phyloP scores from a whole-genome alignment of 53 echinoderm and acorn worm species.

The Pentamera pediparva region DNA sequence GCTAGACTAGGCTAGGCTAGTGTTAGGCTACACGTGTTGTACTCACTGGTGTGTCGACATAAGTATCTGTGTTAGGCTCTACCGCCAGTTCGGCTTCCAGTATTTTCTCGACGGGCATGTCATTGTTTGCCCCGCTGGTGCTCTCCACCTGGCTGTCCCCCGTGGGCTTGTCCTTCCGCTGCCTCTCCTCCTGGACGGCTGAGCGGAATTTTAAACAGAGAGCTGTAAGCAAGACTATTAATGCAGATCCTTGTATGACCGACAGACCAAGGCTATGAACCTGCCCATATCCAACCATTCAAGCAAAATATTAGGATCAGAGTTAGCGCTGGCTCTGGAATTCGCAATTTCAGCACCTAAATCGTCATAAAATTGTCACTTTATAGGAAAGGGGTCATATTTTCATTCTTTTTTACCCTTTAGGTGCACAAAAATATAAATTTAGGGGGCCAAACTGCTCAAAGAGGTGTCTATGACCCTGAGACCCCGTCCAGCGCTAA shows the following conservation, averaged over 20 bases:
- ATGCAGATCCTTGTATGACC: background rate
- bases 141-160: slow-evolving; percentile 97
- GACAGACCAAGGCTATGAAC: too few relatives aligned
- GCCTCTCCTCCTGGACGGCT: slow-evolving; percentile 98
- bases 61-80: slow-evolving; percentile 96
- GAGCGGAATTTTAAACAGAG: slow-evolving; percentile 36
- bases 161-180: slow-evolving; percentile 83
- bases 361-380: too few relatives aligned
- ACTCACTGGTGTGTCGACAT: slow-evolving; percentile 97
- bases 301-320: too few relatives aligned
- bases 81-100: slow-evolving; percentile 96
- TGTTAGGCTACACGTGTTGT: too few relatives aligned
- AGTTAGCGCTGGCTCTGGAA: too few relatives aligned
- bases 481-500: too few relatives aligned
- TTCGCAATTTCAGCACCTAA: too few relatives aligned
- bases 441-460: too few relatives aligned
- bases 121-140: slow-evolving; percentile 89
- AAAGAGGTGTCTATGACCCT: too few relatives aligned
- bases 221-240: slow-evolving; percentile 12
- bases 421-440: too few relatives aligned
- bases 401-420: too few relatives aligned
- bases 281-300: slow-evolving; percentile 1
- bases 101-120: slow-evolving; percentile 99
- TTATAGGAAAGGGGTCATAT: too few relatives aligned
- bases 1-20: background rate